Evolutionary conservation across 2,797 vertebrate species (phyloP), one percentile per base, ranked within the genome.

Genomic region (Schizopygopsis pylzovi): DNA sequence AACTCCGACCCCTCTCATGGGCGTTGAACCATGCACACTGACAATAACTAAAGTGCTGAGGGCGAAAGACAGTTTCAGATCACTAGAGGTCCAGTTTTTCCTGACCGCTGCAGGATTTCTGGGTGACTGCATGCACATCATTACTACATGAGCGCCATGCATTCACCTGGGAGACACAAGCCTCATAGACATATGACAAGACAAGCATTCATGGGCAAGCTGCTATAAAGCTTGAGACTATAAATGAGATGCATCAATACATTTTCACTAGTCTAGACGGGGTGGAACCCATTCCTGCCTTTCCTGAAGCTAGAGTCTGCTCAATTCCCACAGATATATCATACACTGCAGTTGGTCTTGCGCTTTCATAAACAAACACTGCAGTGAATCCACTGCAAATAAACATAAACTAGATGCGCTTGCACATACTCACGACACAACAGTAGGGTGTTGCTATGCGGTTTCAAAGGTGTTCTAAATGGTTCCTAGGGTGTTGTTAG

Each of bases 111-210:
- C 70, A 86, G 59, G 79, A 81, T 86, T 65, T 75, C 68, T 45
- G 59, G 54, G 8, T 70, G 82, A 81, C 45, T 77, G 86, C 72
- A 25, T 76, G 20, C 52, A 59, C 61, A 72, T 45, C 59, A 33
- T 85, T 61, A 81, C 71, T 70, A 41, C 78, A 75, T 47, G n/a
- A 71, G 54, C 15, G 13, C 6, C n/a, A 78, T 52, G 71, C 52
- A 2, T 67, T 41, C 59, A 92, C 78, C 85, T 85, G 61, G 91
- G 83, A 84, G 85, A 82, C 81, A 47, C 18, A 77, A 71, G 76
- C 79, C 13, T 39, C 54, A 37, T 70, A 52, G 33, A 78, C 52
- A 20, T 43, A 33, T 75, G 56, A 37, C 43, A 25, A 72, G 56
- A 72, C 68, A 56, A 63, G 65, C 33, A 63, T 72, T 79, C 59